Evolutionary conservation across 2,113 vertebrate species (phyloP).

Genomic region (Jaculus jaculus): DNA sequence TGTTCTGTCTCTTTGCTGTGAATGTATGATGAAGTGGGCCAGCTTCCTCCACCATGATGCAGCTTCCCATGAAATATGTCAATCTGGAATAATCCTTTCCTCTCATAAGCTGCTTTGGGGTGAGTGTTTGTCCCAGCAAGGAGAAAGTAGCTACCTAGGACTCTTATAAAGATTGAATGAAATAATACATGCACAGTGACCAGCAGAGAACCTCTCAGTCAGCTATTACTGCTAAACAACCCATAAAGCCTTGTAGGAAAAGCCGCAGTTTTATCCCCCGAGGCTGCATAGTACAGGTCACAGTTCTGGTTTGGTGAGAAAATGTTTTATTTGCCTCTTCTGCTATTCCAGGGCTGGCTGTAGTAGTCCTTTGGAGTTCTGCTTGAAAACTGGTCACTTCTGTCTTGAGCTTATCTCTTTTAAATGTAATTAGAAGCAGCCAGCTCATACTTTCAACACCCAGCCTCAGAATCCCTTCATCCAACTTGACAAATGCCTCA

Average conservation of each 20-base stretch:
- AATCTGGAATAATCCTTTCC: too few relatives aligned
- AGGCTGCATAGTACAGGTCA: not conserved
- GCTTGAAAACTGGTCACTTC: not conserved
- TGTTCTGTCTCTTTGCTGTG: too few relatives aligned
- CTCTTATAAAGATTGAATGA: not conserved
- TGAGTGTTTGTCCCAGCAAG: too few relatives aligned
- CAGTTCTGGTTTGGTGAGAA: not conserved
- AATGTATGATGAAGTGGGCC: too few relatives aligned
- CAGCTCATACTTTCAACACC: not conserved
- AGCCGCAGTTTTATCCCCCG: not conserved
- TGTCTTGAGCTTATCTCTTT: not conserved
- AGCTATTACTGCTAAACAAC: not conserved
- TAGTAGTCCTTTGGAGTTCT: not conserved
- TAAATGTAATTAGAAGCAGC: not conserved
- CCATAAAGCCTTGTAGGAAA: not conserved
- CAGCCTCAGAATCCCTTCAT: slow-evolving; percentile 13
- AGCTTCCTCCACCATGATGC: too few relatives aligned
- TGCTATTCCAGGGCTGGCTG: not conserved
- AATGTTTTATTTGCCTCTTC: slow-evolving; percentile 11
- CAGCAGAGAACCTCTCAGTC: not conserved
- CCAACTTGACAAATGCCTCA: slow-evolving; percentile 24
- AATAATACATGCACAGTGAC: not conserved
- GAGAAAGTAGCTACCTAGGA: not conserved
- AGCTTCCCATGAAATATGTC: too few relatives aligned
- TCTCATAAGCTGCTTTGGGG: too few relatives aligned